Evolutionary conservation across 2,888 invertebrate species (phyloP).

Genomic region (Erebia ligea): DNA sequence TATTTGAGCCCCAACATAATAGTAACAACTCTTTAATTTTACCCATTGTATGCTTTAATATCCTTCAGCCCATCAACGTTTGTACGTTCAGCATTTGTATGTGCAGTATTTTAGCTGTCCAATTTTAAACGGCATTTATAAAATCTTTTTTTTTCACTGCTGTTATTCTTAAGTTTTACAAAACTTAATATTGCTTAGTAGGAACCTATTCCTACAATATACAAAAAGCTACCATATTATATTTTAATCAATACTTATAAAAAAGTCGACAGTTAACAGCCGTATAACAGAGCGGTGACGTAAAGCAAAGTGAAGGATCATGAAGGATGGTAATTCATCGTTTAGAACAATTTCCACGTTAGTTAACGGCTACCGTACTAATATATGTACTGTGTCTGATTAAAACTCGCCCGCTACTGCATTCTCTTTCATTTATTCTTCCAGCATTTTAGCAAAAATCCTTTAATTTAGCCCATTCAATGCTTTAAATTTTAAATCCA

Average conservation of each 20-base stretch:
- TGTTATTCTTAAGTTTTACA: too few relatives aligned
- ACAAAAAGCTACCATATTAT: too few relatives aligned
- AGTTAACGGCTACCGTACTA: not conserved
- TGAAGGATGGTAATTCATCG: constrained; percentile 1
- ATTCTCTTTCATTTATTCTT: not conserved
- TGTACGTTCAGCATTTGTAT: constrained; percentile 11
- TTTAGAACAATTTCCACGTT: not conserved
- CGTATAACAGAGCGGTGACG: not conserved
- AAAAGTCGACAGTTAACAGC: not conserved
- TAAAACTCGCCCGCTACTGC: not conserved
- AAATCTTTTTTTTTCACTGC: not conserved
- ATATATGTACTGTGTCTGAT: not conserved
- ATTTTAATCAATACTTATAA: too few relatives aligned
- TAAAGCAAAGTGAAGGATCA: not conserved
- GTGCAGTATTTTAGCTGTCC: not conserved
- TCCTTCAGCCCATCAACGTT: constrained; percentile 15
- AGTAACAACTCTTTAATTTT: constrained; percentile 40
- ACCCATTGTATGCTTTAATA: constrained; percentile 34
- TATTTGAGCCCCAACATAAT: constrained; percentile 52
- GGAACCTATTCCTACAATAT: too few relatives aligned
- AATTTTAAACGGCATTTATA: not conserved
- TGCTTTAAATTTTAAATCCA: not conserved
- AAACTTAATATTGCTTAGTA: too few relatives aligned
- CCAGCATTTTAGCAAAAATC: not conserved
- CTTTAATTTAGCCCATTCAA: not conserved